Base-by-base conservation (phyloP, 2,888 invertebrate species). In the Pterobdella sp. region DNA sequence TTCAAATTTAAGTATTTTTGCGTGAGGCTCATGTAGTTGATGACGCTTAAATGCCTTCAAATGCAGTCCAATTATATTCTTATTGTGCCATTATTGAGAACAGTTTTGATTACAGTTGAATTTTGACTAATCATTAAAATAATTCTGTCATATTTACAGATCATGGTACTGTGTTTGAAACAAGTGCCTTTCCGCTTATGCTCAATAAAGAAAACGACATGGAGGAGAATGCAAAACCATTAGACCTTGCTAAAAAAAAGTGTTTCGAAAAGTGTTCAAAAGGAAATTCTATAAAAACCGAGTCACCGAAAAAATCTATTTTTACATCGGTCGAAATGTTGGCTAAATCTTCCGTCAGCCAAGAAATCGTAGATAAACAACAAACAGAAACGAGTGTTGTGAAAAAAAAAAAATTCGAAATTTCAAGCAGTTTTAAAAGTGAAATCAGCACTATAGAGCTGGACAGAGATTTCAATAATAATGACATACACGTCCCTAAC, bases 241-340 rank as follows among this genome's bases (percentile, higher is more conserved):
- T 69, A 26, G 22, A 71, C n/a, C 34, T 56, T 1, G 32, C 22
- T 63, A 22, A 56, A 56, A 1, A 31, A 34, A 4, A 34, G 26
- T 34, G 34, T n/a, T 22, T 10, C 10, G 56, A 42, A 2, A 0
- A 18, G 1, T 36, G 1, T 26, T n/a, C 32, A 3, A 22, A 63
- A 22, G 31, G 26, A 7, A 14, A 22, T 37, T 14, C 37, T n/a
- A 14, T n/a, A 37, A 42, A 36, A 37, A 18, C 35, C 4, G 34
- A 32, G 36, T 32, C 63, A 10, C 35, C 3, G 14, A 71, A 63
- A 63, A 71, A 56, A 32, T 71, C 71, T 32, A 71, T 71, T 35
- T 71, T 71, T 63, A 71, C 32, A 32, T 71, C 71, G 18, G 71
- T 71, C 0, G 71, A 71, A 56, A 34, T 71, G 60, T 35, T 71